These are phyloP conservation scores for Cryptotermes secundus DNA, from an alignment of 1,140 invertebrate species.

Conservation along the genomic window DNA sequence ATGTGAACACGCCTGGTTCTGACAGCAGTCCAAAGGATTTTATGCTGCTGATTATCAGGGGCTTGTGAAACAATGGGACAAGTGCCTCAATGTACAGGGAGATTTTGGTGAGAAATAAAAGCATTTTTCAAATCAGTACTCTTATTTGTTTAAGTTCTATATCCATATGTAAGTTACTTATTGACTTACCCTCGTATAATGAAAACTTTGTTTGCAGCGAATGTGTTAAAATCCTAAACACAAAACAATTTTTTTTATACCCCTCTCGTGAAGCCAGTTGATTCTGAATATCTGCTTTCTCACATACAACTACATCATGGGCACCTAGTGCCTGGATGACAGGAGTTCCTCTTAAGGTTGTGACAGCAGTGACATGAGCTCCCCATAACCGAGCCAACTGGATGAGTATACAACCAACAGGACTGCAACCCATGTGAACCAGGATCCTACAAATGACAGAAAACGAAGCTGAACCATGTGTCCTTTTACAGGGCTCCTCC, in stretches of 20 bases:
- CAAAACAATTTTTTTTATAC: slow-evolving; percentile 38
- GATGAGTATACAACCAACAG: slow-evolving; percentile 69
- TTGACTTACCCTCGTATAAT: too few species aligned
- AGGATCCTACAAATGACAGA: slow-evolving; percentile 56
- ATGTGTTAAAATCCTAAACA: not conserved
- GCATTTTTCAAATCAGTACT: too few species aligned
- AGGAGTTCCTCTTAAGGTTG: slow-evolving; percentile 52
- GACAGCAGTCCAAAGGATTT: too few species aligned
- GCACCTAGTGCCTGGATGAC: slow-evolving; percentile 58
- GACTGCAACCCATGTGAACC: slow-evolving; percentile 66
- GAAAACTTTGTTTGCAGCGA: not conserved
- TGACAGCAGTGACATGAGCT: slow-evolving; percentile 57
- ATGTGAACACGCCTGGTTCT: too few species aligned
- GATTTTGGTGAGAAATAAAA: too few species aligned
- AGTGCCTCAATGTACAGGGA: too few species aligned
- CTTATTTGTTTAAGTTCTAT: too few species aligned
- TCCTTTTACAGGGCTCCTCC: too few species aligned
- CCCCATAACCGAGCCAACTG: slow-evolving; percentile 71
- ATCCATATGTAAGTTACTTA: too few species aligned
- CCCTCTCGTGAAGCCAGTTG: slow-evolving; percentile 47
- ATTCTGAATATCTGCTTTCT: slow-evolving; percentile 48
- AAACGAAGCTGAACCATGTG: too few species aligned
- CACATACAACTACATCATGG: slow-evolving; percentile 54
- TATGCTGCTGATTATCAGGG: too few species aligned
- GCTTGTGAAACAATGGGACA: too few species aligned